Conservation (phyloP, 2,888 invertebrate genomes). For the Drosophila fungiperda region DNA sequence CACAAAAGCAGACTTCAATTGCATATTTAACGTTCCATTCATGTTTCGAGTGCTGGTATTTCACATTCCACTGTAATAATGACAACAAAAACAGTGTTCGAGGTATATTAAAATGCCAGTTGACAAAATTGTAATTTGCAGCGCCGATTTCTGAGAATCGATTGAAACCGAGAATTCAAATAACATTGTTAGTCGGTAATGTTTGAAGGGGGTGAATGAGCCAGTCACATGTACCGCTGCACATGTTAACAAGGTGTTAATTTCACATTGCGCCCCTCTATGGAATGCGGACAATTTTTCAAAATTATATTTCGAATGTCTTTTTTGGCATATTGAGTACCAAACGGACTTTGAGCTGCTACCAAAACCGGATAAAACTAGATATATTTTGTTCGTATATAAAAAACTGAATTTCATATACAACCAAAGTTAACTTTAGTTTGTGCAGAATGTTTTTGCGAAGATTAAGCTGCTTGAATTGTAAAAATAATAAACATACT, state of each 20-base stretch:
- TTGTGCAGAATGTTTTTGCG: not conserved
- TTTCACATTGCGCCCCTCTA: conserved; percentile 39
- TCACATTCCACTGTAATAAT: conserved; percentile 42
- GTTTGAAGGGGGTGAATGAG: conserved; percentile 27
- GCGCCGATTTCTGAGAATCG: conserved; percentile 57
- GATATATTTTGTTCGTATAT: not conserved
- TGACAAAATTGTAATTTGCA: conserved; percentile 73
- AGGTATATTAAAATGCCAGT: conserved; percentile 54
- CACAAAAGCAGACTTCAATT: conserved; percentile 10
- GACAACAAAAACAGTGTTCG: conserved; percentile 33
- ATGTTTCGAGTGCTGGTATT: conserved; percentile 19
- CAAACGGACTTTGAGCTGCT: conserved; percentile 14
- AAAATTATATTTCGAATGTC: conserved; percentile 55
- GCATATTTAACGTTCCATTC: conserved; percentile 28
- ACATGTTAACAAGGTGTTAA: conserved; percentile 60
- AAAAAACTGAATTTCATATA: not conserved
- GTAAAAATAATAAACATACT: not conserved
- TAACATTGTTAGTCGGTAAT: conserved; percentile 54
- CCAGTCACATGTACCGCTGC: conserved; percentile 22
- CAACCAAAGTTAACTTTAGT: conserved; percentile 1
- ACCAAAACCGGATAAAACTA: conserved; percentile 10
- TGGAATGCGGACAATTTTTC: conserved; percentile 62
- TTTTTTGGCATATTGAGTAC: conserved; percentile 27
- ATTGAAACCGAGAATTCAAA: conserved; percentile 50
- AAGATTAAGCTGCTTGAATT: not conserved